These are phyloP conservation scores for Hormiphora californensis DNA, from an alignment of 37 sponge, comb jelly and placozoan species.

Conservation along the genomic window DNA sequence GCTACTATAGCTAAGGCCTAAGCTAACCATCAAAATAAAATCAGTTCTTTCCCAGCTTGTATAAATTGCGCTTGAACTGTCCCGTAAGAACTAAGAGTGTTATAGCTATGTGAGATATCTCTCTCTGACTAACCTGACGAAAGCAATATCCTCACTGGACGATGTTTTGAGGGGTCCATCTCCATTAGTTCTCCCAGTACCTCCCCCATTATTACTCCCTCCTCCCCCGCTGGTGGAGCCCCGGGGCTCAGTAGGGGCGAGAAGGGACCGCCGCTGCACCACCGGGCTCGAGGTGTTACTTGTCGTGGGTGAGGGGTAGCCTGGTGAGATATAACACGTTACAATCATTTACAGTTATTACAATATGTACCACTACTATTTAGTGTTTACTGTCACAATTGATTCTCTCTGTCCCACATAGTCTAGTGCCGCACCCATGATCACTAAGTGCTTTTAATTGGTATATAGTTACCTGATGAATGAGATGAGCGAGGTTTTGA, in stretches of 20 bases:
- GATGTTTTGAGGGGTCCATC: too few relatives aligned
- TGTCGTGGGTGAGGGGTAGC: conserved; percentile 46
- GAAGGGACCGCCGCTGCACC: not conserved
- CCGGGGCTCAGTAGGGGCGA: conserved; percentile 15
- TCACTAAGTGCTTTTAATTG: too few relatives aligned
- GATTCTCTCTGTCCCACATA: not conserved
- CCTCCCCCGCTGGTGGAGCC: not conserved
- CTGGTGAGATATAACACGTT: not conserved
- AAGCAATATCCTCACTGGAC: conserved; percentile 44
- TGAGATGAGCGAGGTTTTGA: conserved; percentile 39
- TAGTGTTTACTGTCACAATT: not conserved
- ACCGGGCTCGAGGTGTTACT: conserved; percentile 41
- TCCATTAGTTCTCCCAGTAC: too few relatives aligned
- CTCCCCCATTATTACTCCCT: not conserved
- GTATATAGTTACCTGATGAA: conserved; percentile 18
- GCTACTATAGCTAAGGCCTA: too few relatives aligned
- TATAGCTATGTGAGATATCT: too few relatives aligned
- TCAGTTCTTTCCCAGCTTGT: too few relatives aligned
- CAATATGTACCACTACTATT: not conserved
- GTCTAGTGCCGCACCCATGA: too few relatives aligned
- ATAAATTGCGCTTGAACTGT: too few relatives aligned
- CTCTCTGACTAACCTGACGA: conserved; percentile 35
- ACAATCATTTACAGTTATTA: not conserved
- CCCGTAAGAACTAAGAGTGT: too few relatives aligned
- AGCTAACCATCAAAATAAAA: too few relatives aligned